Base-by-base conservation (phyloP, 1,140 invertebrate species). In the Stenopsyche tienmushanensis region DNA sequence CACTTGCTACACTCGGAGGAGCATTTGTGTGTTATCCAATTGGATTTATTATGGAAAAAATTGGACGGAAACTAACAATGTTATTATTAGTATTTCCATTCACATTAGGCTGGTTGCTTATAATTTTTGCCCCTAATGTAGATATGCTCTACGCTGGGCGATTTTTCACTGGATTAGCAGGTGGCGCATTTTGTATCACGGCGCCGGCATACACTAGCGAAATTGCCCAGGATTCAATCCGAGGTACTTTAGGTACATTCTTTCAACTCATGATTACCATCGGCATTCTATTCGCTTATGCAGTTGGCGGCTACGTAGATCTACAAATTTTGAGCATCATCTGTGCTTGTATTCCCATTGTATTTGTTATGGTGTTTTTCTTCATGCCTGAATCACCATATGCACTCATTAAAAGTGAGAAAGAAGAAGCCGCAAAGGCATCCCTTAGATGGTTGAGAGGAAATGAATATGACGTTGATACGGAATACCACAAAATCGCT, bases 191-290 rank as follows among this genome's bases (percentile, higher is more conserved):
- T 67, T 90, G 89, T 64, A 86, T 90, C 1, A 86, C 86, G 0
- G 89, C 86, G 0, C 91, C 92, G 0, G 83, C 92, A 53, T 96
- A 94, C 72, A 89, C 90, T 0, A 88, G 88, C 20, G 93, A 95
- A 80, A 91, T 91, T 29, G 85, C 90, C 0, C 89, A 93, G 67
- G 88, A 85, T 63, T 82, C 85, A 5, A 88, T 93, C 65, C 81
- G 93, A 29, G 93, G 93, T 5, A 85, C 86, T 0, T 78, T 94
- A 1, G 91, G 90, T 3, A 88, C 88, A 17, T 89, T 86, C 66
- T 90, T 91, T 67, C 90, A 93, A 72, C 76, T 93, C 7, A 87
- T 89, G 81, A 83, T 92, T 25, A 90, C 87, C 0, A 73, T 86
- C 17, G 91, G 90, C 66, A 91, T 93, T 34, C 75, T 91, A 0